Conservation (phyloP, 1,140 invertebrate species). For the Calosoma granatense region DNA sequence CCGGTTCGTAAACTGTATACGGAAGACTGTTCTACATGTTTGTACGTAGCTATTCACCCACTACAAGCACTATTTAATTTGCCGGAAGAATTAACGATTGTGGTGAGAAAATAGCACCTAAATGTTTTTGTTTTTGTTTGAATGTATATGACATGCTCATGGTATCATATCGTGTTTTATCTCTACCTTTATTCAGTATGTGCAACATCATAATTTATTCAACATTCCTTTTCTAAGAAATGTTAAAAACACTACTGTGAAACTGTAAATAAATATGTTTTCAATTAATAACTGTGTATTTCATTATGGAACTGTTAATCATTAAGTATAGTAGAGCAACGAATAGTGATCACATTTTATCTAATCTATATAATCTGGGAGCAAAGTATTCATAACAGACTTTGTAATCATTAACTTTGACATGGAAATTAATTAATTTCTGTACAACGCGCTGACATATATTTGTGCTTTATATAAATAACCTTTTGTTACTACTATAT, state of each 20-base stretch:
- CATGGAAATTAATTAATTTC: no score
- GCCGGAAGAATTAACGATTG: neutral
- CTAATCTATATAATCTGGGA: no score
- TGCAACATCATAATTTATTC: neutral
- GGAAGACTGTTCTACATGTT: neutral
- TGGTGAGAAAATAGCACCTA: neutral
- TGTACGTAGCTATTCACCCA: neutral
- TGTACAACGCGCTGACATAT: no score
- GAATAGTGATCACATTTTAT: neutral
- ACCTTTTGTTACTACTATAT: no score
- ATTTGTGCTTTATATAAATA: no score
- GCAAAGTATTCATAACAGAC: no score
- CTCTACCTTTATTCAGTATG: neutral
- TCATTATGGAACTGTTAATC: neutral
- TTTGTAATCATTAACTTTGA: no score
- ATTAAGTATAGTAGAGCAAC: neutral
- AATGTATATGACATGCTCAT: neutral
- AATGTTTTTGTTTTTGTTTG: neutral
- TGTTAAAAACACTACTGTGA: conserved; percentile 1
- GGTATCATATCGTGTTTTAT: neutral
- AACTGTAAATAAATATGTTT: conserved; percentile 3
- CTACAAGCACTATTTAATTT: neutral
- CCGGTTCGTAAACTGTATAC: neutral
- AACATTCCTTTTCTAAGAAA: conserved; percentile 8
- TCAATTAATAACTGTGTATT: conserved; percentile 1